These are phyloP conservation scores for Nomada fucata DNA, from an alignment of 2,888 invertebrate species.

Conservation along the genomic window DNA sequence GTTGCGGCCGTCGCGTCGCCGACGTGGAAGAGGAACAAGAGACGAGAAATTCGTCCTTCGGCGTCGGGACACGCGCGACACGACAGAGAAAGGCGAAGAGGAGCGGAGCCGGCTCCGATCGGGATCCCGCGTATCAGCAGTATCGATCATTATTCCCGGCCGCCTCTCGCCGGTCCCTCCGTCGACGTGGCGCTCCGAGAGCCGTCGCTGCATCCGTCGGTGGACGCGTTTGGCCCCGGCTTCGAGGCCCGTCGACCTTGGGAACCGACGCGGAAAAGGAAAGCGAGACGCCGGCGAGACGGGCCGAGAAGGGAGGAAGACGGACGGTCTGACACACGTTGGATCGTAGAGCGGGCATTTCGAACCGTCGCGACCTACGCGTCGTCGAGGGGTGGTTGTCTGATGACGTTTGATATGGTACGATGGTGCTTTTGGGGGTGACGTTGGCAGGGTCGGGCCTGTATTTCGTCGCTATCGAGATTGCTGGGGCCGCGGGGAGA, in stretches of 20 bases:
- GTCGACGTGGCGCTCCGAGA: not conserved
- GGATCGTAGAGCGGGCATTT: not conserved
- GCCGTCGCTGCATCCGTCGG: slow-evolving; percentile 28
- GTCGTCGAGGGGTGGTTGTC: not conserved
- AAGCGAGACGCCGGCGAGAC: slow-evolving; percentile 60
- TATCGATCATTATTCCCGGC: slow-evolving; percentile 67
- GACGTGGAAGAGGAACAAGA: slow-evolving; percentile 37
- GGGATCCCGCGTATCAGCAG: slow-evolving; percentile 66
- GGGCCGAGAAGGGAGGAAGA: not conserved
- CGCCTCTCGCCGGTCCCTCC: slow-evolving; percentile 3
- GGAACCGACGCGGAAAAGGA: slow-evolving; percentile 33
- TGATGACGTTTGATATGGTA: not conserved
- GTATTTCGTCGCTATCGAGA: too few relatives aligned
- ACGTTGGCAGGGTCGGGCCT: too few relatives aligned
- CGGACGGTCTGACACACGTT: not conserved
- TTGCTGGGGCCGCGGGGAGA: too few relatives aligned
- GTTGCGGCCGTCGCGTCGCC: slow-evolving; percentile 3
- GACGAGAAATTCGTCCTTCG: slow-evolving; percentile 50
- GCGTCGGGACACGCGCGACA: slow-evolving; percentile 37
- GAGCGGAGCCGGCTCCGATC: slow-evolving; percentile 52
- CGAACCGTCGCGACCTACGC: too few relatives aligned
- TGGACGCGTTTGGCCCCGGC: slow-evolving; percentile 38
- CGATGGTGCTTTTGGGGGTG: too few relatives aligned
- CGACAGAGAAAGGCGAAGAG: not conserved
- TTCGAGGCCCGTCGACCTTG: slow-evolving; percentile 60